Evolutionary conservation across 2,888 invertebrate species (phyloP).

Genomic region (Spodoptera picta): DNA sequence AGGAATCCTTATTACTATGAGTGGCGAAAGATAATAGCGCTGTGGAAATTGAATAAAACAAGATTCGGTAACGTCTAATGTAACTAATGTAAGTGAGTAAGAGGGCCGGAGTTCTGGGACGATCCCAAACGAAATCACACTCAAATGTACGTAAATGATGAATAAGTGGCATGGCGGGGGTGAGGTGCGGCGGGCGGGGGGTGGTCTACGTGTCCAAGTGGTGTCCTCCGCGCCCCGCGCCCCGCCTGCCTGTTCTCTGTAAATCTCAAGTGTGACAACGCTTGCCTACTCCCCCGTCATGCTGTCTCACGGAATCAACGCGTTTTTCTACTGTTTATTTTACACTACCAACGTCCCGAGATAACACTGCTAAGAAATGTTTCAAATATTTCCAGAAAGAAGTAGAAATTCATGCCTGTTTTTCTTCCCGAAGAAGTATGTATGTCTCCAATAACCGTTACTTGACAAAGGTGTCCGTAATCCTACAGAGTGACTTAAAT

Average conservation of each 20-base stretch:
- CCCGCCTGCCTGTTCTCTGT: slow-evolving; percentile 69
- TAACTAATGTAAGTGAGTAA: slow-evolving; percentile 82
- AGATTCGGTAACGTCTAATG: slow-evolving; percentile 80
- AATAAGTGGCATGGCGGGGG: slow-evolving; percentile 76
- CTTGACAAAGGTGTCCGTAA: too few relatives aligned
- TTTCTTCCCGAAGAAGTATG: too few relatives aligned
- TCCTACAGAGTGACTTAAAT: too few relatives aligned
- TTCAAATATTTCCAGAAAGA: too few relatives aligned
- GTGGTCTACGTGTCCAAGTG: slow-evolving; percentile 84
- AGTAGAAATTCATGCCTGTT: too few relatives aligned
- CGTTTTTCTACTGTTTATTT: slow-evolving; percentile 65
- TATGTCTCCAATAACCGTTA: too few relatives aligned
- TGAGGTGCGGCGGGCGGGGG: slow-evolving; percentile 59
- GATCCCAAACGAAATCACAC: slow-evolving; percentile 85
- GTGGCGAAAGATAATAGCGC: slow-evolving; percentile 79
- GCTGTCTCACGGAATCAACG: slow-evolving; percentile 68
- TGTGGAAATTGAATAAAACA: slow-evolving; percentile 80
- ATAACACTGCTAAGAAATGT: slow-evolving; percentile 1
- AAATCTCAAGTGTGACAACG: slow-evolving; percentile 81
- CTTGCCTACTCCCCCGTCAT: slow-evolving; percentile 69
- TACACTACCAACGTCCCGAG: slow-evolving; percentile 32
- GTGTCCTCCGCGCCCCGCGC: slow-evolving; percentile 61
- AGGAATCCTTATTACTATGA: slow-evolving; percentile 75
- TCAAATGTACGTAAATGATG: slow-evolving; percentile 86
- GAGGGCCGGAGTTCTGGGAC: slow-evolving; percentile 74